A percentile compares a stretch with the other conserved stretches of the same genome.
These are phyloP conservation scores for Sebastes variabilis DNA, from an alignment of 2,797 vertebrate genomes.

Conservation along the genomic window DNA sequence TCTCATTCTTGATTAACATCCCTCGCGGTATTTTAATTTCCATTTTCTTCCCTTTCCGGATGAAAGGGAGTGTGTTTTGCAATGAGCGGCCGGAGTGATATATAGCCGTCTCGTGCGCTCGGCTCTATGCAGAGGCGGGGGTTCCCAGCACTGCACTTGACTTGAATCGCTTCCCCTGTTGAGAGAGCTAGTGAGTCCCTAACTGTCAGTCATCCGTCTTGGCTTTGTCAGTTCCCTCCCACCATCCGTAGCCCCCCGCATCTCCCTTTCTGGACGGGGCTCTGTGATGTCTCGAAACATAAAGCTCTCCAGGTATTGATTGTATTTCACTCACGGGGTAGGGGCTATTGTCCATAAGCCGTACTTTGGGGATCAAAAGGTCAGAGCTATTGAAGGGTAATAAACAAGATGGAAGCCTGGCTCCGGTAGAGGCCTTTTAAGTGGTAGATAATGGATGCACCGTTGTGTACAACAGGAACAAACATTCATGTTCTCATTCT, in stretches of 20 bases:
- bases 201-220: constrained; percentile 66
- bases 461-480: not conserved
- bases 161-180: constrained; percentile 53
- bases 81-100: constrained; percentile 4
- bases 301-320: constrained; percentile 55
- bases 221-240: constrained; percentile 48
- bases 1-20: constrained; percentile 6
- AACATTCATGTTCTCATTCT: not conserved
- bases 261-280: constrained; percentile 17
- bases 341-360: constrained; percentile 41
- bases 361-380: constrained; percentile 54
- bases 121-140: constrained; percentile 17
- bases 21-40: not conserved
- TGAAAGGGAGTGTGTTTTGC: constrained; percentile 20
- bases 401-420: constrained; percentile 49
- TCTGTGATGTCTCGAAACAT: constrained; percentile 25
- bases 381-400: constrained; percentile 45
- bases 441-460: constrained; percentile 42
- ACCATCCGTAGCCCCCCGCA: constrained; percentile 5
- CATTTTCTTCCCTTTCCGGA: not conserved
- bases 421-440: constrained; percentile 21
- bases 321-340: constrained; percentile 56
- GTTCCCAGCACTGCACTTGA: constrained; percentile 47
- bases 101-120: constrained; percentile 16
- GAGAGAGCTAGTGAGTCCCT: constrained; percentile 28